phyloP scores from a whole-genome alignment of 2,888 invertebrate species.

The Notocelia uddmanniana region DNA sequence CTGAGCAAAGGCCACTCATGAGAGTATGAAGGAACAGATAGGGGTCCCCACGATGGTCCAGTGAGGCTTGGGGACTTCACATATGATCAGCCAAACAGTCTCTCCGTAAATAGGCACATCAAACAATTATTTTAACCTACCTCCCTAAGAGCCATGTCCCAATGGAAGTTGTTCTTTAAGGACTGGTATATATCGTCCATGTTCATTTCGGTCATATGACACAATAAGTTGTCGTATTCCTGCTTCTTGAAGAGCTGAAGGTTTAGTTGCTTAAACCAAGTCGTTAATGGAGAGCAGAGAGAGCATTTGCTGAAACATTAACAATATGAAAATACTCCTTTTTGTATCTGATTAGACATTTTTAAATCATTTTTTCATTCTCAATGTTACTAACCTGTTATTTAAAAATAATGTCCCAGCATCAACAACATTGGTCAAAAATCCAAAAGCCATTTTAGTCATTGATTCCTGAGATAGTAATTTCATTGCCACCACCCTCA shows the following conservation, averaged over 20 bases:
- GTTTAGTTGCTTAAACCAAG: conserved; percentile 84
- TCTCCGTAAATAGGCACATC: neutral
- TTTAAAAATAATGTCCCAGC: conserved; percentile 77
- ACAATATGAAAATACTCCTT: neutral
- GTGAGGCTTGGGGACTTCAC: too few relatives aligned
- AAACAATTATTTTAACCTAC: conserved; percentile 55
- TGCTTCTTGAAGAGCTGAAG: conserved; percentile 84
- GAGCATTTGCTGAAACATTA: conserved; percentile 71
- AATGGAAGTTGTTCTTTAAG: conserved; percentile 82
- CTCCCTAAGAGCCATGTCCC: conserved; percentile 85
- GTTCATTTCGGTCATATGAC: conserved; percentile 73
- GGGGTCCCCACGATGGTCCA: too few relatives aligned
- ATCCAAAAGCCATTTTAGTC: conserved; percentile 71
- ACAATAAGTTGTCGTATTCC: conserved; percentile 82
- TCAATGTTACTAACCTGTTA: conserved; percentile 58
- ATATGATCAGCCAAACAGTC: too few relatives aligned
- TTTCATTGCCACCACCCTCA: conserved; percentile 58
- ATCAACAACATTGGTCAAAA: conserved; percentile 72
- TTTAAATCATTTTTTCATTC: neutral
- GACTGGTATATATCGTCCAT: conserved; percentile 69
- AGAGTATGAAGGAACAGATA: too few relatives aligned
- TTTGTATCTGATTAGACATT: neutral
- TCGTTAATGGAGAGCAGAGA: conserved; percentile 79
- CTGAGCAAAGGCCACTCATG: too few relatives aligned
- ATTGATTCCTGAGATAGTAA: conserved; percentile 69